A percentile compares a stretch with the other conserved stretches of the same genome.
These are phyloP conservation scores for Amphiprion percula DNA, from an alignment of 2,113 vertebrate species.

Conservation along the genomic window DNA sequence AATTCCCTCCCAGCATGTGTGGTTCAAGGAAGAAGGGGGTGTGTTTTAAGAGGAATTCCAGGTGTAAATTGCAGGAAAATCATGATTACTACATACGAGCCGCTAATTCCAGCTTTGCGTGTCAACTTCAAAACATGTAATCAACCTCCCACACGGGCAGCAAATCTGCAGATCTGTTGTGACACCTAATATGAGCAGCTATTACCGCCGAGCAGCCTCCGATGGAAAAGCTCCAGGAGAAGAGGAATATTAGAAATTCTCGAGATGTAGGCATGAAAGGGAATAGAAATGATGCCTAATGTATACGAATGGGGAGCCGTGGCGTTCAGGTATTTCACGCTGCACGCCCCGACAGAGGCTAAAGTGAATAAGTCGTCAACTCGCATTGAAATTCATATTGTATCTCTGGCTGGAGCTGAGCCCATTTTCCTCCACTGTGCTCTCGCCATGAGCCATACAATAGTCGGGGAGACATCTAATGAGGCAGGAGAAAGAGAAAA, in stretches of 20 bases:
- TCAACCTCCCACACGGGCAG: slow-evolving; percentile 25
- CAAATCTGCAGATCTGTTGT: slow-evolving; percentile 50
- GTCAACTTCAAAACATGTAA: slow-evolving; percentile 32
- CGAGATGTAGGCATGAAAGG: slow-evolving; percentile 41
- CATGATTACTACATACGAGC: slow-evolving; percentile 21
- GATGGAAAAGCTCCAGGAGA: slow-evolving; percentile 27
- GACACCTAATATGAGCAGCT: slow-evolving; percentile 46
- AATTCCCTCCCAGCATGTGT: neutral
- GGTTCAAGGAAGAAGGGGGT: neutral
- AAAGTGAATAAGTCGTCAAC: slow-evolving; percentile 73
- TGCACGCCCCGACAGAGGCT: slow-evolving; percentile 57
- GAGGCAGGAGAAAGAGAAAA: slow-evolving; percentile 61
- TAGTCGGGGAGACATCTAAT: slow-evolving; percentile 67
- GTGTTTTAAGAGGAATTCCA: slow-evolving; percentile 15
- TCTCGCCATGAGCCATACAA: slow-evolving; percentile 64
- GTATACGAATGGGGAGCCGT: slow-evolving; percentile 56
- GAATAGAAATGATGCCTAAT: slow-evolving; percentile 61
- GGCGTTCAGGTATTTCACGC: slow-evolving; percentile 69
- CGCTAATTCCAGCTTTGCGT: slow-evolving; percentile 32
- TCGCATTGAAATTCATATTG: slow-evolving; percentile 74
- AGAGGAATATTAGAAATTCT: slow-evolving; percentile 57
- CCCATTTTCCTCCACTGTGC: slow-evolving; percentile 65
- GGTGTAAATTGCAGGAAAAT: slow-evolving; percentile 36
- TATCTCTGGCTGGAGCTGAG: slow-evolving; percentile 64
- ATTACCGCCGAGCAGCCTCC: slow-evolving; percentile 23